Base-by-base conservation (phyloP, 2,113 vertebrate species). In the Anarrhichthys ocellatus region DNA sequence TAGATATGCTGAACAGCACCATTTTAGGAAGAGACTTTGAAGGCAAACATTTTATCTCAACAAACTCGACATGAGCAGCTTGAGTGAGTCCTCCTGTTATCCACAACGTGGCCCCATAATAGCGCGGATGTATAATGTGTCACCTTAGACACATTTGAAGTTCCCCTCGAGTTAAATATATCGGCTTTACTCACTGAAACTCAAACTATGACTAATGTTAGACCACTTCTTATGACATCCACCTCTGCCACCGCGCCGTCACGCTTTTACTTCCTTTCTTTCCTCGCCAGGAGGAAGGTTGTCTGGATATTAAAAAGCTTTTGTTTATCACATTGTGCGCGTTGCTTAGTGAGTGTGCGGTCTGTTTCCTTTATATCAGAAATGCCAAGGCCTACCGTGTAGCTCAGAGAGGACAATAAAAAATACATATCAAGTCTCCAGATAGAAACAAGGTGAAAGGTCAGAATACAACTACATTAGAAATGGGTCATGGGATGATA, bases 1-100 rank as follows among this genome's bases (percentile, higher is more conserved):
- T 27, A 58, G 3, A 72, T 66, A 70, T 68, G 32, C 27, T 29
- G 24, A 20, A 22, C 5, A 13, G 71, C 10, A 20, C 8, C 24
- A 81, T 90, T 89, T 90, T 81, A 83, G 84, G 84, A 61, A 87
- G 11, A 36, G 63, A 61, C 52, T 73, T 58, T 48, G 24, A 72
- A 80, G 17, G n/a, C 0, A 72, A 69, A 73, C 22, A 66, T 73
- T 73, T 77, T 36, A 83, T 85, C 71, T 81, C 20, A 83, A 65
- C 67, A 86, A 62, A 78, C 44, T 44, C 8, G 38, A 73, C 82
- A 29, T 1, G 9, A 66, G 75, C 63, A 20, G 42, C 38, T 54
- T 44, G 59, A 54, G 32, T 44, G 59, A 54, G 32, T 78, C 78
- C 61, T 77, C 70, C 68, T 63, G 46, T 73, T 32, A 29, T 38